A percentile compares a stretch with the other conserved stretches of the same genome.
phyloP scores from a whole-genome alignment of 2,113 vertebrate genomes.

The Chloropsis hardwickii region DNA sequence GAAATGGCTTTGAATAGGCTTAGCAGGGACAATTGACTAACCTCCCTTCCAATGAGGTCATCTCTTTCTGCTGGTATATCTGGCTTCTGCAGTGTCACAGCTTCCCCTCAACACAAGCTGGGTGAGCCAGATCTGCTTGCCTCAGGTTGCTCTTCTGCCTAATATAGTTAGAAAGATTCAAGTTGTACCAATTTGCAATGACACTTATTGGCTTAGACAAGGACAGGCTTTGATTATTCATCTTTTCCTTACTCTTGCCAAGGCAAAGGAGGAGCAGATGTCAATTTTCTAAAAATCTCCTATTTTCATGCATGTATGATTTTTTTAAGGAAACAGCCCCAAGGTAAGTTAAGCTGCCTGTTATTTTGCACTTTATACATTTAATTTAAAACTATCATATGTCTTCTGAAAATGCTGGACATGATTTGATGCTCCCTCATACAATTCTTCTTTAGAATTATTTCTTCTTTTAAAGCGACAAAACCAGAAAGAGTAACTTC shows the following conservation, averaged over 20 bases:
- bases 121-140: neutral
- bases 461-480: neutral
- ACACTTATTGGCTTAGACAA: neutral
- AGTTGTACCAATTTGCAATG: neutral
- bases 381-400: neutral
- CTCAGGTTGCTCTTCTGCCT: neutral
- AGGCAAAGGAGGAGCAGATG: neutral
- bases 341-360: neutral
- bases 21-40: neutral
- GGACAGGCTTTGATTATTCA: neutral
- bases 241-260: neutral
- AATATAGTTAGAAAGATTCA: neutral
- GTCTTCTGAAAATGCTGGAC: neutral
- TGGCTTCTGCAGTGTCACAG: neutral
- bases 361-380: neutral
- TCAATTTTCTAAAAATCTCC: neutral
- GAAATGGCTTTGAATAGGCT: neutral
- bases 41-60: neutral
- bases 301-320: neutral
- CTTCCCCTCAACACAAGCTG: neutral
- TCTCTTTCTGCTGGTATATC: neutral
- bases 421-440: neutral
- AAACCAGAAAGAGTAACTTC: neutral
- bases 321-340: neutral
- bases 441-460: neutral